These are phyloP conservation scores for Mycteria americana DNA, from an alignment of 2,797 vertebrate species.

Conservation along the genomic window DNA sequence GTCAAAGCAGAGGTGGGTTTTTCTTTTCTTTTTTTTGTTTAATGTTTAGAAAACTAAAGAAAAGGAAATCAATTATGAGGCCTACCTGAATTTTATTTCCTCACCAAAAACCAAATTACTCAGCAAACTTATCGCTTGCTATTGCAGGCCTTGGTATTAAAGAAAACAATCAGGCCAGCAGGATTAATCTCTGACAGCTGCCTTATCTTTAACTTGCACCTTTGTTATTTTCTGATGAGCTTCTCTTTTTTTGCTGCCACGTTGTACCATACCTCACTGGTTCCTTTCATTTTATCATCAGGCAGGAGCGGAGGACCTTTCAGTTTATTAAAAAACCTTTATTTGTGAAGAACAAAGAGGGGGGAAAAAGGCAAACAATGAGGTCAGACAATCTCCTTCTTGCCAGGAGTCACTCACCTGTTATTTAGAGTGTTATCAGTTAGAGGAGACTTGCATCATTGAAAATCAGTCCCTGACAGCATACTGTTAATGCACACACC, in stretches of 20 bases:
- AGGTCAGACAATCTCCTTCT: conserved; percentile 99
- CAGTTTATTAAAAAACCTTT: conserved; percentile 99
- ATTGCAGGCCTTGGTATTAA: conserved; percentile 99
- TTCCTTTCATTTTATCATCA: conserved; percentile 99
- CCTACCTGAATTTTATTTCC: conserved; percentile 99
- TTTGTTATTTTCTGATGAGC: conserved; percentile 99
- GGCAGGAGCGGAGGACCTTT: conserved; percentile 94
- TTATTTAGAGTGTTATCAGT: conserved; percentile 97
- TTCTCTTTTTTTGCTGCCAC: conserved; percentile 91
- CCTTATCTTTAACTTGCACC: conserved; percentile 99
- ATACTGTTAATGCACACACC: conserved; percentile 35
- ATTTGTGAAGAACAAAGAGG: conserved; percentile 99
- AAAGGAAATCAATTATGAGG: conserved; percentile 98
- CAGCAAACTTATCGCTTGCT: conserved; percentile 99
- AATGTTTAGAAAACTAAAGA: conserved; percentile 86
- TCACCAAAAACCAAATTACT: conserved; percentile 99
- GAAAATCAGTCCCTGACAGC: conserved; percentile 80
- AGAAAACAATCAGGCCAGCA: conserved; percentile 99
- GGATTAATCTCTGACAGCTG: conserved; percentile 99
- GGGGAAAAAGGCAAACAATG: conserved; percentile 96
- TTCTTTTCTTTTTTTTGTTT: conserved; percentile 76
- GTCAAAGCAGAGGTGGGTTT: conserved; percentile 77
- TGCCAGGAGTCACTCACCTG: conserved; percentile 99
- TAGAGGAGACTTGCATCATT: conserved; percentile 80
- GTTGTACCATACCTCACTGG: conserved; percentile 99